These are phyloP conservation scores for Stenolophus ochropezus DNA, from an alignment of 2,888 invertebrate genomes.

Conservation along the genomic window DNA sequence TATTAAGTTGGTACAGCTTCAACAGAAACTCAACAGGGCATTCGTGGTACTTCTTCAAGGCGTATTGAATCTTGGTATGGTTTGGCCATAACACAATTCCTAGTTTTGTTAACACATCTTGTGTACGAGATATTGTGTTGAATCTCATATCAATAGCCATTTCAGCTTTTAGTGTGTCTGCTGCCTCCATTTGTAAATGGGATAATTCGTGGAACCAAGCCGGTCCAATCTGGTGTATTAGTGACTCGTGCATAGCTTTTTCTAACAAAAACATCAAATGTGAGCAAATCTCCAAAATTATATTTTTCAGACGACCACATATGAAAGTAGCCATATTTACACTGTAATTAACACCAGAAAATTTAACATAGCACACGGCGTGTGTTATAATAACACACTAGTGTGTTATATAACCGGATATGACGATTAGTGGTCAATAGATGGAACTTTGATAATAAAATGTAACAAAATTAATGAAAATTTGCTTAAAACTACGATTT, in stretches of 20 bases:
- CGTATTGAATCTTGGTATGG: constrained; percentile 65
- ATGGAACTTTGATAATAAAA: no score
- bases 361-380: no score
- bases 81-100: constrained; percentile 68
- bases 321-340: no score
- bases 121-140: constrained; percentile 65
- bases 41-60: constrained; percentile 67
- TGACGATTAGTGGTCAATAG: no score
- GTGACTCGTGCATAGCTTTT: constrained; percentile 57
- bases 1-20: constrained; percentile 68
- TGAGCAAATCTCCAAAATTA: background rate
- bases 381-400: no score
- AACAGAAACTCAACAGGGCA: constrained; percentile 70
- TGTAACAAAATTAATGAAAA: no score
- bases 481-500: no score
- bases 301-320: no score
- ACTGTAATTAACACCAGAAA: no score
- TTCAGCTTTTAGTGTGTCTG: constrained; percentile 66
- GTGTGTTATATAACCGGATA: no score
- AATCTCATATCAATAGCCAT: constrained; percentile 66
- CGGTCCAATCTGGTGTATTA: constrained; percentile 67
- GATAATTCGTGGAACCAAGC: constrained; percentile 71
- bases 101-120: constrained; percentile 67
- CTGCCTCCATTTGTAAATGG: constrained; percentile 67
- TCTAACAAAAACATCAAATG: constrained; percentile 60